phyloP scores from a whole-genome alignment of 2,888 invertebrate species.

The Phania funesta region DNA sequence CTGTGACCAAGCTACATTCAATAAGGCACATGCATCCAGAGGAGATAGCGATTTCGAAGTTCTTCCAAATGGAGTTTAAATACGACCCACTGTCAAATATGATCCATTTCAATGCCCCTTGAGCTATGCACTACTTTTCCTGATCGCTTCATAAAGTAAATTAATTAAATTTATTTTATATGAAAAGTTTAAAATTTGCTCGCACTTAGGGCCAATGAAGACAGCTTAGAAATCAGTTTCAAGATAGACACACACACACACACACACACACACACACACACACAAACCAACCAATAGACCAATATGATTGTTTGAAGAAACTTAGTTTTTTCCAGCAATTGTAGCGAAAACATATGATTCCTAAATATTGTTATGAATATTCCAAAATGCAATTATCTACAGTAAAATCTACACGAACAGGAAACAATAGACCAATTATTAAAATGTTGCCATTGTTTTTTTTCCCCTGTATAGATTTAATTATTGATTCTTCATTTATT shows the following conservation, averaged over 20 bases:
- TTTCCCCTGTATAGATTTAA: neutral
- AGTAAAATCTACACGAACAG: slow-evolving; percentile 26
- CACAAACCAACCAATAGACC: slow-evolving; percentile 60
- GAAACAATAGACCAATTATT: slow-evolving; percentile 54
- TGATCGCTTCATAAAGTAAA: too few species aligned
- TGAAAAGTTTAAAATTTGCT: neutral
- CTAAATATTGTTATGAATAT: slow-evolving; percentile 53
- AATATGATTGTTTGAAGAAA: slow-evolving; percentile 55
- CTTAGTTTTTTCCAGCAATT: slow-evolving; percentile 49
- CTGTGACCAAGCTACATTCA: too few species aligned
- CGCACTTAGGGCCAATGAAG: slow-evolving; percentile 40
- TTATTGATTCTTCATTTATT: neutral
- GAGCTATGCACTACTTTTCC: too few species aligned
- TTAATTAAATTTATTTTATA: neutral
- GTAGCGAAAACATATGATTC: slow-evolving; percentile 59
- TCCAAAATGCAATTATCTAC: slow-evolving; percentile 62
- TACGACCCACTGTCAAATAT: too few species aligned
- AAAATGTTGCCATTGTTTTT: slow-evolving; percentile 14
- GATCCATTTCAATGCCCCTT: too few species aligned
- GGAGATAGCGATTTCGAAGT: too few species aligned
- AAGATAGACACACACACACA: neutral
- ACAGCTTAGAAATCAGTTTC: neutral
- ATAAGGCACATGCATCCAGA: too few species aligned
- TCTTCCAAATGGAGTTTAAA: too few species aligned
- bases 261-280: neutral